phyloP scores from a whole-genome alignment of 2,113 vertebrate genomes.

The Pseudorectes ferrugineus region DNA sequence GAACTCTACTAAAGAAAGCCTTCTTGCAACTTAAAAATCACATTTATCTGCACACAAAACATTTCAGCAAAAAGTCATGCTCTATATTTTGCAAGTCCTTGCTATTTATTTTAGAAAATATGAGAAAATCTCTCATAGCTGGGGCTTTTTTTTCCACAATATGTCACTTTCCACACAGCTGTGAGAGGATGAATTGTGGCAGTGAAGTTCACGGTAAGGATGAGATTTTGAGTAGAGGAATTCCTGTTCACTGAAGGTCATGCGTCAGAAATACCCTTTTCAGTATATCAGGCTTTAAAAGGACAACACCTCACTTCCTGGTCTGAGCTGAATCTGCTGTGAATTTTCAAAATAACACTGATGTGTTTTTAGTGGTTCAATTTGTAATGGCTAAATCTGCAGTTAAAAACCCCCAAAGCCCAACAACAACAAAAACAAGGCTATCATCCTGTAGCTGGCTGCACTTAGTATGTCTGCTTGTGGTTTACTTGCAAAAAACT shows the following conservation, averaged over 20 bases:
- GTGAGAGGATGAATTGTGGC: slow-evolving; percentile 1
- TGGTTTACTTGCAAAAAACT: slow-evolving; percentile 29
- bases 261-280: slow-evolving; percentile 72
- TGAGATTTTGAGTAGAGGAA: slow-evolving; percentile 46
- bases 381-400: background rate
- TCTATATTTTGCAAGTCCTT: background rate
- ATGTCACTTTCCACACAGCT: slow-evolving; percentile 45
- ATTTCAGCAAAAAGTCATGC: background rate
- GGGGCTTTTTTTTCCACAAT: background rate
- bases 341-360: slow-evolving; percentile 50
- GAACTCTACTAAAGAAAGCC: background rate
- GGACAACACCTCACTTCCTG: slow-evolving; percentile 69
- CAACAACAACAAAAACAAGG: slow-evolving; percentile 21
- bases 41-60: background rate
- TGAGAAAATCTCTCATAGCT: background rate
- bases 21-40: background rate
- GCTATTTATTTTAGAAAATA: slow-evolving; percentile 16
- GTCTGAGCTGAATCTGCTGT: slow-evolving; percentile 21
- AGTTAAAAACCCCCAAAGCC: slow-evolving; percentile 14
- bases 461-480: background rate
- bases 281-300: slow-evolving; percentile 61
- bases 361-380: background rate
- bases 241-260: slow-evolving; percentile 59
- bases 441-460: slow-evolving; percentile 3
- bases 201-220: slow-evolving; percentile 42